phyloP scores from a whole-genome alignment of 2,113 vertebrate genomes.

The Ginglymostoma cirratum region DNA sequence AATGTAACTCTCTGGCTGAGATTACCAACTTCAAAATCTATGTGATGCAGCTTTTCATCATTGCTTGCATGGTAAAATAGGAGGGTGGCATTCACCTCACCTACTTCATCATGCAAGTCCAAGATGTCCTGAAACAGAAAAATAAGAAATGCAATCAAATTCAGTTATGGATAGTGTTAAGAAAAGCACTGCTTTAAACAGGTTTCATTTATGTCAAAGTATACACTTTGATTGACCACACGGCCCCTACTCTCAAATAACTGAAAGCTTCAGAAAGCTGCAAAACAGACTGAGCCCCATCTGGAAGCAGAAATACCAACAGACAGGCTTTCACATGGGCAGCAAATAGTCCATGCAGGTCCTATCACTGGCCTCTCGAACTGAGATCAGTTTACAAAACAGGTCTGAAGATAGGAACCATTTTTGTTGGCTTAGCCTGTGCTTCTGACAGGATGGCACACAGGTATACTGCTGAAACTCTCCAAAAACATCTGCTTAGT shows the following conservation, averaged over 20 bases:
- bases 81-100: slow-evolving; percentile 55
- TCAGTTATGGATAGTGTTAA: slow-evolving; percentile 33
- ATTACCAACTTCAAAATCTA: slow-evolving; percentile 55
- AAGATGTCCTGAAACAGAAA: slow-evolving; percentile 58
- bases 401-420: no score
- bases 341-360: no score
- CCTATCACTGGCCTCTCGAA: no score
- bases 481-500: not conserved
- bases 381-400: no score
- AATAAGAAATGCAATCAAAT: slow-evolving; percentile 38
- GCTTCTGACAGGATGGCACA: not conserved
- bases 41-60: slow-evolving; percentile 55
- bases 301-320: no score
- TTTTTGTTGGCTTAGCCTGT: no score
- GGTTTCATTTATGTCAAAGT: not conserved
- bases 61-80: slow-evolving; percentile 51
- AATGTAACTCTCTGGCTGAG: slow-evolving; percentile 52
- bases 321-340: no score
- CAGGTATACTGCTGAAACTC: not conserved
- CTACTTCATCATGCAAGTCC: slow-evolving; percentile 52
- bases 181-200: not conserved
- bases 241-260: not conserved
- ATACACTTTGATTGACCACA: not conserved
- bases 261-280: not conserved
- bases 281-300: no score